Conservation (phyloP, 2,113 vertebrate species). For the Zosterops lateralis region DNA sequence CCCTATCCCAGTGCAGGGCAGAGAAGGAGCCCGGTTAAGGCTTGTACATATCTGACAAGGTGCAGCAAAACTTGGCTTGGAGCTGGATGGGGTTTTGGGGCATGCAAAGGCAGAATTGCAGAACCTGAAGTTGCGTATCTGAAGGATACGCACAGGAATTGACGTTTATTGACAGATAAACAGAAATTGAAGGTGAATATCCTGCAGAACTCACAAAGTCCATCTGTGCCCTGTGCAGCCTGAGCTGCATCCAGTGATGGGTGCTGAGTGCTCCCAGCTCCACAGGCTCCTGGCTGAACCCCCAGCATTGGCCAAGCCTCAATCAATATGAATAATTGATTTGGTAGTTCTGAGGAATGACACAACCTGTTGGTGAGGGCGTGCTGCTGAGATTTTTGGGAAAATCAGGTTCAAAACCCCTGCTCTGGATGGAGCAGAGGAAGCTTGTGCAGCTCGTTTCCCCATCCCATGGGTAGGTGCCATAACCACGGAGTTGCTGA, state of each 20-base stretch:
- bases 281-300: not conserved
- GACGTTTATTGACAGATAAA: not conserved
- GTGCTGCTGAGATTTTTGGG: not conserved
- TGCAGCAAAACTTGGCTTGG: constrained; percentile 30
- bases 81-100: constrained; percentile 29
- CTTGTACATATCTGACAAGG: constrained; percentile 55
- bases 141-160: not conserved
- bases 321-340: constrained; percentile 1
- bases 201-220: not conserved
- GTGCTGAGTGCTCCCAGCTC: not conserved
- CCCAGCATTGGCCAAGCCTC: not conserved
- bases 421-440: not conserved
- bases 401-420: not conserved
- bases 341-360: not conserved
- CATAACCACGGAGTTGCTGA: constrained; percentile 46
- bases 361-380: not conserved
- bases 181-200: not conserved
- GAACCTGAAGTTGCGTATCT: not conserved
- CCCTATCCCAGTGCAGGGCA: not conserved
- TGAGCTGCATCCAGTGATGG: not conserved
- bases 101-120: constrained; percentile 54
- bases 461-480: not conserved
- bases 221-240: not conserved
- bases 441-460: constrained; percentile 11
- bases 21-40: constrained; percentile 50